Base-by-base conservation (phyloP, 2,888 invertebrate species). In the Leptothorax acervorum region DNA sequence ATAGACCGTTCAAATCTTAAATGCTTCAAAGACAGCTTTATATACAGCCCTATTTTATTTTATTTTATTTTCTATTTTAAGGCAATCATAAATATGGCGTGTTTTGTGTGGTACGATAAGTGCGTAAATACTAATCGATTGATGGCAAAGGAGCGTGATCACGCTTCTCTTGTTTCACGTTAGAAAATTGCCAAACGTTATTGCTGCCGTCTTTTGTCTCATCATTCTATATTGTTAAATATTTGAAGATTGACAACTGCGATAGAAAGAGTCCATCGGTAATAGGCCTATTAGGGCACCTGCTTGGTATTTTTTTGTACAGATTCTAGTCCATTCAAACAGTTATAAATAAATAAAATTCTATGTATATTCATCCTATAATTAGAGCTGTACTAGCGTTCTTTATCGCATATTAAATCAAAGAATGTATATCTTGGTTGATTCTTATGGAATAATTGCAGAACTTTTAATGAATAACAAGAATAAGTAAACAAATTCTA, bases 401-500 rank as follows among this genome's bases (percentile, higher is more conserved):
- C n/a, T 74, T 45, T 12, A 42, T 74, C n/a, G 0, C 0, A 60
- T 62, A 75, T 45, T 48, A n/a, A 62, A 57, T 15, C 6, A 1
- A 12, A 31, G 31, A 48, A 9, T 23, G 48, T 42, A 73, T 12
- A 39, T 11, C n/a, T 62, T 62, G 5, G 3, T 28, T 2, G 12
- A 48, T 18, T 51, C n/a, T 76, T 39, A 51, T 75, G 23, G 12
- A 39, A 39, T 53, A 51, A 51, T n/a, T 62, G 15, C 28, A 55
- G 8, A 12, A 2, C 45, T 48, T 55, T 78, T 68, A 55, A 57
- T 35, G 2, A 68, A 9, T 42, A 31, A 76, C 12, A 62, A n/a
- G 2, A 23, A 45, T 70, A n/a, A 83, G 48, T 31, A 48, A 66
- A 82, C 23, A 35, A 51, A 63, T 68, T 53, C 1, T 5, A 18